phyloP scores from a whole-genome alignment of 1,140 invertebrate species.

The Diprion similis region DNA sequence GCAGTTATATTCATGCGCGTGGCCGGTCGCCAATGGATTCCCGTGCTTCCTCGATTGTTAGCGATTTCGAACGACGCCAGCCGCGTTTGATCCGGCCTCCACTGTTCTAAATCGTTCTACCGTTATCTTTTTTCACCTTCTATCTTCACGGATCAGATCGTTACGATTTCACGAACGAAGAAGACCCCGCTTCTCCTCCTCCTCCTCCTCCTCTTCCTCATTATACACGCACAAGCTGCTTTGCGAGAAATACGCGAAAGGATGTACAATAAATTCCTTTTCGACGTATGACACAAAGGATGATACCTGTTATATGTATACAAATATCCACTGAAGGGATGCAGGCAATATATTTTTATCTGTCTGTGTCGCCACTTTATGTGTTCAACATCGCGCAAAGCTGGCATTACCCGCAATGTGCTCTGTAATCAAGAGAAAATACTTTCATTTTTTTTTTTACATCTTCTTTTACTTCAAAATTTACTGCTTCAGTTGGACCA shows the following conservation, averaged over 20 bases:
- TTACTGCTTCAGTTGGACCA: background rate
- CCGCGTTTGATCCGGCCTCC: constrained; percentile 29
- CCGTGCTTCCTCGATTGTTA: constrained; percentile 45
- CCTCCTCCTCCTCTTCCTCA: background rate
- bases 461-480: background rate
- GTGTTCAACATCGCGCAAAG: background rate
- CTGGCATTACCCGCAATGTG: no score
- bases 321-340: background rate
- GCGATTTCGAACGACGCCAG: constrained; percentile 39
- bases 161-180: constrained; percentile 10
- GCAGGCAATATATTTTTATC: background rate
- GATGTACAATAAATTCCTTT: background rate
- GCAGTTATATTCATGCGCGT: constrained; percentile 54
- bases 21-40: constrained; percentile 45
- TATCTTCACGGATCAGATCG: constrained; percentile 40
- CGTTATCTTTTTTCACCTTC: constrained; percentile 33
- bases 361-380: background rate
- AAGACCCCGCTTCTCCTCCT: no score
- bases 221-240: background rate
- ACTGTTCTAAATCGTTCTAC: constrained; percentile 45
- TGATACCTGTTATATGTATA: no score
- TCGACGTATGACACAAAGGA: background rate
- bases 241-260: background rate
- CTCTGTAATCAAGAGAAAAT: no score
- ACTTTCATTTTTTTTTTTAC: background rate